phyloP scores from a whole-genome alignment of 2,888 invertebrate species.

The Cryptocheilus praepositus region DNA sequence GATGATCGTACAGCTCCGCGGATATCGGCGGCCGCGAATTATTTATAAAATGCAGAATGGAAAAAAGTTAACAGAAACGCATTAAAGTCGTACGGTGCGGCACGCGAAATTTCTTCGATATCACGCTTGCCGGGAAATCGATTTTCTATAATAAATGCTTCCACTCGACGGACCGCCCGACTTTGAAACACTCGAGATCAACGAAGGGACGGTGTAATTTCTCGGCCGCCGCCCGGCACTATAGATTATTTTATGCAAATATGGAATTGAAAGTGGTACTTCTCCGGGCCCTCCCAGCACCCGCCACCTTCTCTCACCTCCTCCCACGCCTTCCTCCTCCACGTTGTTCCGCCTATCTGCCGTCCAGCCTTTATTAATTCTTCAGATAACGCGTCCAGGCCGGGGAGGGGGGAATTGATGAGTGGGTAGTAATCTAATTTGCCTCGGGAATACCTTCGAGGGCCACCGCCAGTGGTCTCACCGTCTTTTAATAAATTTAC shows the following conservation, averaged over 20 bases:
- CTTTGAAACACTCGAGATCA: constrained; percentile 35
- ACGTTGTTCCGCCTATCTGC: constrained; percentile 10
- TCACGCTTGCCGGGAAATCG: constrained; percentile 34
- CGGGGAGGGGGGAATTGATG: constrained; percentile 54
- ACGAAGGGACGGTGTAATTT: constrained; percentile 50
- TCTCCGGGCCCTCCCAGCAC: constrained; percentile 24
- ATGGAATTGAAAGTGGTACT: constrained; percentile 57
- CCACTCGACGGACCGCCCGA: constrained; percentile 26
- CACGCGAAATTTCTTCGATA: neutral
- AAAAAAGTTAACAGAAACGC: no score
- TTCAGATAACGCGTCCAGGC: constrained; percentile 48
- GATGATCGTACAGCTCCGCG: no score
- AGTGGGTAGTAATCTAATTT: constrained; percentile 65
- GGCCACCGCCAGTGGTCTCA: constrained; percentile 51
- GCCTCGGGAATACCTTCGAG: constrained; percentile 36
- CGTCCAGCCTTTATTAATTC: constrained; percentile 57
- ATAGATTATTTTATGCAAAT: constrained; percentile 63
- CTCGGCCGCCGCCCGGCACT: constrained; percentile 47
- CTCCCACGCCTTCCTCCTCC: constrained; percentile 8
- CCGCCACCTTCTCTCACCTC: constrained; percentile 4
- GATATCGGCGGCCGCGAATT: no score
- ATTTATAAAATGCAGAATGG: no score
- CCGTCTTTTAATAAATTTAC: constrained; percentile 65
- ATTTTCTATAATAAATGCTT: constrained; percentile 54
- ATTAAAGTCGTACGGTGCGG: neutral